Conservation (phyloP, 2,888 invertebrate species). For the Chironomus tentans region DNA sequence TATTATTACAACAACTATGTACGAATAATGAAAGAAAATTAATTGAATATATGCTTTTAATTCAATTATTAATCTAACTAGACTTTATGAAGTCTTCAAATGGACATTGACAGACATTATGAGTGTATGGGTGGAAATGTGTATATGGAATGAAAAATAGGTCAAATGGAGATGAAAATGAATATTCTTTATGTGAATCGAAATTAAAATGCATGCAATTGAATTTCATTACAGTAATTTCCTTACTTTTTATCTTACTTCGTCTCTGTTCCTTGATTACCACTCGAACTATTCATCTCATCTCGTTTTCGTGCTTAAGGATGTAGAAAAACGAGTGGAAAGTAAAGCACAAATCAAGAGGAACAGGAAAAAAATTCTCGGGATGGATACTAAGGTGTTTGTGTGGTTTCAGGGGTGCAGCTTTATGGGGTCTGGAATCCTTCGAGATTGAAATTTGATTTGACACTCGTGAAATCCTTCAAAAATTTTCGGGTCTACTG, state of each 20-base stretch:
- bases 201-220: neutral
- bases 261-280: no score
- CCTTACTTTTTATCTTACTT: neutral
- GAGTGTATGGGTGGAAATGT: no score
- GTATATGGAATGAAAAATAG: neutral
- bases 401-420: no score
- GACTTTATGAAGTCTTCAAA: no score
- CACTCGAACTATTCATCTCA: no score
- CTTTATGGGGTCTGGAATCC: no score
- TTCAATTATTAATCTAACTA: constrained; percentile 4
- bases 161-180: neutral
- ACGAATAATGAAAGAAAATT: neutral
- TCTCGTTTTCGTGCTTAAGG: neutral
- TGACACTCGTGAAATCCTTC: no score
- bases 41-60: constrained; percentile 20
- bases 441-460: no score
- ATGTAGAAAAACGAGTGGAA: neutral
- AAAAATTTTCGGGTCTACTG: no score
- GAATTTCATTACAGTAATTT: neutral
- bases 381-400: neutral
- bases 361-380: neutral
- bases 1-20: no score
- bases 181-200: neutral
- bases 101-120: no score
- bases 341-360: neutral